Conservation (phyloP, 2,888 invertebrate species). For the Chrysotoxum bicinctum region DNA sequence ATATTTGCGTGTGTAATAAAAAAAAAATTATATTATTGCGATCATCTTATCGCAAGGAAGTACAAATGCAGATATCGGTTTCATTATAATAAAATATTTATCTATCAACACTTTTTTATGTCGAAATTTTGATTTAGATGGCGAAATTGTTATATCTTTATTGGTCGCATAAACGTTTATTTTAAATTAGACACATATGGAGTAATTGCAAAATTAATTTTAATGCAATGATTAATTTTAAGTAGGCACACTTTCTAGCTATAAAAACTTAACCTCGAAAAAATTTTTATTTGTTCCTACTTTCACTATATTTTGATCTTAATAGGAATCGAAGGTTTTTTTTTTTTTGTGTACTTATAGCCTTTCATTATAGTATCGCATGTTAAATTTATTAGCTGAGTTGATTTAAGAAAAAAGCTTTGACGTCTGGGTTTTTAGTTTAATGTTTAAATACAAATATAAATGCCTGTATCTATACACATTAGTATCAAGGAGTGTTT, state of each 20-base stretch:
- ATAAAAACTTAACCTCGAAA: background rate
- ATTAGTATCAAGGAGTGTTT: no score
- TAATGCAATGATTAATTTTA: background rate
- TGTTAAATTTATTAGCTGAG: no score
- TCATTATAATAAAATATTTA: background rate
- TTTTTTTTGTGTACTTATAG: no score
- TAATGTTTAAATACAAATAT: no score
- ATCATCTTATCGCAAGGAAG: constrained; percentile 5
- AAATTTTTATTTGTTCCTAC: background rate
- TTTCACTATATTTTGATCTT: no score
- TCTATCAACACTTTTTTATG: background rate
- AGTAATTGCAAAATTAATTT: background rate
- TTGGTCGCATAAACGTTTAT: background rate
- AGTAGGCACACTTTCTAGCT: background rate
- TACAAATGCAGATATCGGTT: background rate
- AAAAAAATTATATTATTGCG: background rate
- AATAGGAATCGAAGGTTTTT: no score
- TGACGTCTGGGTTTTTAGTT: no score
- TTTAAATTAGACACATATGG: background rate
- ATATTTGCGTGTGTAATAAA: background rate
- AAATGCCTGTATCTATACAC: no score
- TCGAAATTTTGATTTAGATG: background rate
- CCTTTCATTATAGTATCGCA: no score
- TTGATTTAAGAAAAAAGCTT: no score
- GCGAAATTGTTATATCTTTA: background rate